Evolutionary conservation across 2,113 vertebrate genomes (phyloP).

Genomic region (Riparia riparia): DNA sequence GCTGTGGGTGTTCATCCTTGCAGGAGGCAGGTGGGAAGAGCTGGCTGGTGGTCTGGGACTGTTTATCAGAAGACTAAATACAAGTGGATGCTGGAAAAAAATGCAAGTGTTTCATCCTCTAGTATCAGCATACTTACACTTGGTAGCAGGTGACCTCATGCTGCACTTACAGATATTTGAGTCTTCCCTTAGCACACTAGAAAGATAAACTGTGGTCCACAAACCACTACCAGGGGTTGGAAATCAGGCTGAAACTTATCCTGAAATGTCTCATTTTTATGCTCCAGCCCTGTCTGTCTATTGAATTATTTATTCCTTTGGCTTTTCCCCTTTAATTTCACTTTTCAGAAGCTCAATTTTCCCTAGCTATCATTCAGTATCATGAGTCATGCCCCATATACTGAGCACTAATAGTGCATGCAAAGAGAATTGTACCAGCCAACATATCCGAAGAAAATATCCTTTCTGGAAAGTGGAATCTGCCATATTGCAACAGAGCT

Average conservation of each 20-base stretch:
- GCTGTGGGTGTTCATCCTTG: rapidly evolving
- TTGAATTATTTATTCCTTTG: slow-evolving; percentile 17
- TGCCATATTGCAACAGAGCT: neutral
- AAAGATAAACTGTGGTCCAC: neutral
- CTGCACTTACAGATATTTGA: neutral
- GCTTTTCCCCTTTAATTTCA: slow-evolving; percentile 33
- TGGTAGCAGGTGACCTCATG: neutral
- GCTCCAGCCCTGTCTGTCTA: neutral
- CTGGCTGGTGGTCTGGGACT: neutral
- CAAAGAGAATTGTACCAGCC: neutral
- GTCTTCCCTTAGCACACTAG: neutral
- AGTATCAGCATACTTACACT: neutral
- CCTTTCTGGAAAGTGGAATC: neutral
- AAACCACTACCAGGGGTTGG: neutral
- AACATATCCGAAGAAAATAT: neutral
- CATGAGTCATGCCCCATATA: slow-evolving; percentile 10
- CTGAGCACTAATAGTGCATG: neutral
- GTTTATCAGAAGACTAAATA: neutral
- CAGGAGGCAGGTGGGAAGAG: neutral
- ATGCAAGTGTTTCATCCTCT: neutral
- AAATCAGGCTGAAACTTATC: neutral
- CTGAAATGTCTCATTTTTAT: slow-evolving; percentile 9
- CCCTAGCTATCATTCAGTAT: neutral
- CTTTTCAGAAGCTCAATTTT: slow-evolving; percentile 37
- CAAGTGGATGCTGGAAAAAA: neutral